Evolutionary conservation across 1,140 invertebrate species (phyloP).

Genomic region (Diorhabda carinulata): DNA sequence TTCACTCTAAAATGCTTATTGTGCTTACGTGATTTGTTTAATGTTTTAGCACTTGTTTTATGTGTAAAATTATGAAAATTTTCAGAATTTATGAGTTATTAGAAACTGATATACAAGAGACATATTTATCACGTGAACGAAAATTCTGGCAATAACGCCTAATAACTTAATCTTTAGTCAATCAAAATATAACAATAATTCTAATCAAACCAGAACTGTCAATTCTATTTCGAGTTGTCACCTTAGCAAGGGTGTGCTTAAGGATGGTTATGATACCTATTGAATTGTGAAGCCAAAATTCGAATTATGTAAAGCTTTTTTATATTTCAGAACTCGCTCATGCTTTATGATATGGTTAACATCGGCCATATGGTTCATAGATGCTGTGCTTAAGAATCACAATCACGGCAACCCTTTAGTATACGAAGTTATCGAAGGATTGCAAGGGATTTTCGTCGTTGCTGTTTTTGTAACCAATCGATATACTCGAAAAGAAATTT

Average conservation of each 20-base stretch:
- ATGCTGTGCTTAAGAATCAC: neutral
- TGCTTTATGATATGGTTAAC: constrained; percentile 19
- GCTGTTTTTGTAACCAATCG: constrained; percentile 11
- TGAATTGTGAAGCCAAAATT: neutral
- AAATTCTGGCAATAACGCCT: neutral
- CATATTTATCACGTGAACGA: no score
- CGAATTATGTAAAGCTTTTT: neutral
- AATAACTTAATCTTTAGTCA: neutral
- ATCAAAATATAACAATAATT: neutral
- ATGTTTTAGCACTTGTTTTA: no score
- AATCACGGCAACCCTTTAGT: constrained; percentile 3
- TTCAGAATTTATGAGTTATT: no score
- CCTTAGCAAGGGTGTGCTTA: neutral
- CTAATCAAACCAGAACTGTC: neutral
- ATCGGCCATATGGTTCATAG: constrained; percentile 12
- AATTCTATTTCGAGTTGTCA: neutral
- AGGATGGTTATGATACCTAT: neutral
- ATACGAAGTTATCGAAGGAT: constrained; percentile 11
- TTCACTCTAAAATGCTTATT: no score
- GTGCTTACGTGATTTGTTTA: no score
- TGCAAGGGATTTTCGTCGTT: constrained; percentile 12
- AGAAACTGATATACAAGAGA: no score
- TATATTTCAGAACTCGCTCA: constrained; percentile 7
- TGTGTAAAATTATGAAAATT: no score
- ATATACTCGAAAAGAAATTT: constrained; percentile 17